Evolutionary conservation across 2,888 invertebrate genomes (phyloP).

Genomic region (Orthosia gracilis): DNA sequence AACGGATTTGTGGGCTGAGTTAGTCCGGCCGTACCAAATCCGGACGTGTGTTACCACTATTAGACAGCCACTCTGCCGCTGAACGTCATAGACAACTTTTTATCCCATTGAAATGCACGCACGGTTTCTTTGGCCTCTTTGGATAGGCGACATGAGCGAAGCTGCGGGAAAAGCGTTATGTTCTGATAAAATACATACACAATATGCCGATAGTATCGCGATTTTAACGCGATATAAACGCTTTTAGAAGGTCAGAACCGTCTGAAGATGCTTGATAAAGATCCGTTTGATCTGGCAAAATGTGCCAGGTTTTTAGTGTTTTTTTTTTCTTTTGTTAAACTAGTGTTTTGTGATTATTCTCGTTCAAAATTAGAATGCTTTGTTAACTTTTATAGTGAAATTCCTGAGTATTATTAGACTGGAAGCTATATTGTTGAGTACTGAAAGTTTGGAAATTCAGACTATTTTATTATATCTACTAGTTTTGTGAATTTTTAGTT

Average conservation of each 20-base stretch:
- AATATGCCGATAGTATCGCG: conserved; percentile 32
- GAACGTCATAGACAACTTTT: too few species aligned
- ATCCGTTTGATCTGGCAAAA: conserved; percentile 52
- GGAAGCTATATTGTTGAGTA: conserved; percentile 10
- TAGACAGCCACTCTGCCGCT: too few species aligned
- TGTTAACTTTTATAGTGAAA: conserved; percentile 27
- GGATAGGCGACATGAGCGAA: not conserved
- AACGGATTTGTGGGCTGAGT: too few species aligned
- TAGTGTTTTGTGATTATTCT: not conserved
- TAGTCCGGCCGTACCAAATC: too few species aligned
- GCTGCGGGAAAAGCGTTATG: conserved; percentile 7
- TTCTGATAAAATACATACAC: conserved; percentile 41
- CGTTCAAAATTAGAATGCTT: conserved; percentile 16
- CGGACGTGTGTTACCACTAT: too few species aligned
- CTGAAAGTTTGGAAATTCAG: not conserved
- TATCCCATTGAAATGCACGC: too few species aligned
- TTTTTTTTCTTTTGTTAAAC: conserved; percentile 20
- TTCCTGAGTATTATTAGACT: conserved; percentile 13
- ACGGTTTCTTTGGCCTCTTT: too few species aligned
- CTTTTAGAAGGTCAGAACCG: conserved; percentile 23
- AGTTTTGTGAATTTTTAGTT: not conserved
- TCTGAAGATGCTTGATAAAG: conserved; percentile 25
- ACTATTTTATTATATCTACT: not conserved
- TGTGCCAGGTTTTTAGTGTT: conserved; percentile 16
- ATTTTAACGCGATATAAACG: conserved; percentile 37